Evolutionary conservation across 2,888 invertebrate genomes (phyloP).

Genomic region (Dendrolimus pini): DNA sequence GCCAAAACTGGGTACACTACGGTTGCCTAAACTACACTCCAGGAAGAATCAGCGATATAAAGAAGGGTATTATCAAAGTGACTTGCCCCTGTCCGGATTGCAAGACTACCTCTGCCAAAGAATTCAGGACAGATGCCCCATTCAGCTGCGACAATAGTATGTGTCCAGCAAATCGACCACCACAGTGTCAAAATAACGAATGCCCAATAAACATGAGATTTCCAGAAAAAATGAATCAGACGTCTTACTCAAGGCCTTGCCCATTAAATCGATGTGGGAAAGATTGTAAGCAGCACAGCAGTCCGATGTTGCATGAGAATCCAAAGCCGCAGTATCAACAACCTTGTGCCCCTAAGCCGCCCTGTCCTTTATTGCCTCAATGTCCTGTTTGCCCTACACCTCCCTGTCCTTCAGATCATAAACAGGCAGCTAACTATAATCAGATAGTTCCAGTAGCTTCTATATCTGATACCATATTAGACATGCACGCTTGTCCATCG

Average conservation of each 20-base stretch:
- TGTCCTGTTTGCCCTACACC: constrained; percentile 1
- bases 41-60: constrained; percentile 54
- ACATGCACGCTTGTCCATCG: constrained; percentile 15
- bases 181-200: constrained; percentile 25
- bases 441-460: constrained; percentile 2
- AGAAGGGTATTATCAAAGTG: constrained; percentile 44
- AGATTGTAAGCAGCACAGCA: constrained; percentile 28
- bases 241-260: constrained; percentile 12
- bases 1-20: constrained; percentile 54
- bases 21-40: constrained; percentile 54
- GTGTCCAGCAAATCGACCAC: constrained; percentile 46
- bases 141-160: constrained; percentile 38
- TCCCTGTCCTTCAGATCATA: neutral
- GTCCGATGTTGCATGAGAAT: constrained; percentile 13
- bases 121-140: constrained; percentile 34
- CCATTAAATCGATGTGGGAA: constrained; percentile 29
- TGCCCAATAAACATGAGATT: constrained; percentile 26
- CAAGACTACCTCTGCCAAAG: constrained; percentile 34
- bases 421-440: neutral
- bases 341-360: constrained; percentile 1
- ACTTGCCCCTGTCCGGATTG: constrained; percentile 65
- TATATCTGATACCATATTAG: constrained; percentile 9
- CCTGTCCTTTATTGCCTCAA: neutral
- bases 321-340: neutral
- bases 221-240: constrained; percentile 16